Conservation (phyloP, 2,797 vertebrate genomes). For the Danio aesculapii region DNA sequence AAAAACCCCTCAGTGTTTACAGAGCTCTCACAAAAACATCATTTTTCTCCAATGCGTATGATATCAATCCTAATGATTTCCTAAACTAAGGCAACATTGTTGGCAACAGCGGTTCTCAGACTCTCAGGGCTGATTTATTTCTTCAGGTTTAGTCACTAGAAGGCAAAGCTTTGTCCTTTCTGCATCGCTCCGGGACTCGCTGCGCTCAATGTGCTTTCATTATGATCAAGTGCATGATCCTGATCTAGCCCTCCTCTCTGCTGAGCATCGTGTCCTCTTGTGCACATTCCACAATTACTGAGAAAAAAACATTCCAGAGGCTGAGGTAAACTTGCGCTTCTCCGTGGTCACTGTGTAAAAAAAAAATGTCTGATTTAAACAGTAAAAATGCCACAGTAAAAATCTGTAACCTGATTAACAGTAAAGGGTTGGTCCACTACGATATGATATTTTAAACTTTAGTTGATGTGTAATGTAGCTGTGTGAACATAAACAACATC, state of each 20-base stretch:
- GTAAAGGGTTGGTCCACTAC: too few relatives aligned
- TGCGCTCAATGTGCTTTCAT: constrained; percentile 18
- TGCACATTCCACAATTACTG: background rate
- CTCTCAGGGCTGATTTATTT: constrained; percentile 2
- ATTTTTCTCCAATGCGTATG: background rate
- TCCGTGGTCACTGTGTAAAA: background rate
- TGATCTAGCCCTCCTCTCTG: background rate
- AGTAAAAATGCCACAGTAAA: too few relatives aligned
- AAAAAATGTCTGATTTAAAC: too few relatives aligned
- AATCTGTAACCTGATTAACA: too few relatives aligned
- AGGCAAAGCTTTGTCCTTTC: constrained; percentile 13
- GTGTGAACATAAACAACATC: too few relatives aligned
- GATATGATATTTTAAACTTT: too few relatives aligned
- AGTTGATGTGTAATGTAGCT: too few relatives aligned
- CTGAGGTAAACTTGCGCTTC: background rate
- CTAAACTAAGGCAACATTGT: constrained; percentile 32
- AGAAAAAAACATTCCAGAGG: background rate
- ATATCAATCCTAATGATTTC: constrained; percentile 11
- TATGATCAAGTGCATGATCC: constrained; percentile 24
- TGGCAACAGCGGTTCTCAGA: background rate
- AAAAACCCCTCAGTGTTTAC: constrained; percentile 32
- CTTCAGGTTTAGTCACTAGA: background rate
- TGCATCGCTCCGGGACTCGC: background rate
- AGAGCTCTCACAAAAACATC: constrained; percentile 12
- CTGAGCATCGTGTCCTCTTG: background rate